These are phyloP conservation scores for Sinelater perroti DNA, from an alignment of 2,888 invertebrate species.

Conservation along the genomic window DNA sequence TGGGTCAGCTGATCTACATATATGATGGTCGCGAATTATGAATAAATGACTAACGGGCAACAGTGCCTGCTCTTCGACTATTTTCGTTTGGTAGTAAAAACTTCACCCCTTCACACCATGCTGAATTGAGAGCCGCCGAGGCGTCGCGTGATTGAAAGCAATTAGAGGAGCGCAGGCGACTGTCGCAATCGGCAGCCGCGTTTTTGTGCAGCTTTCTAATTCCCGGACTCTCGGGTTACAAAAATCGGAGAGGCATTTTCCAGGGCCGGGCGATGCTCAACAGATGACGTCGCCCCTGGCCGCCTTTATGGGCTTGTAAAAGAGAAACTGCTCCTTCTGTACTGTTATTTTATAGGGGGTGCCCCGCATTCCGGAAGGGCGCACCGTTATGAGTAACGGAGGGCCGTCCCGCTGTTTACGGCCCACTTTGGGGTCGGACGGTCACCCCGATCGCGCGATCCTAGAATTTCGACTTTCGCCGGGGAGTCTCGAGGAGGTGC, in stretches of 20 bases:
- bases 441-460: no score
- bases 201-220: constrained; percentile 3
- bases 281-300: constrained; percentile 24
- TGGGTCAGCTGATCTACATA: no score
- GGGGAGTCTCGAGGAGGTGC: neutral
- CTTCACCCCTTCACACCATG: no score
- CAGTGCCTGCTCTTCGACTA: no score
- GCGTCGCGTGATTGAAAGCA: no score
- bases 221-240: constrained; percentile 3
- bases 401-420: constrained; percentile 24
- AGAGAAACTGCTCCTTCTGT: constrained; percentile 28
- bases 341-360: constrained; percentile 30
- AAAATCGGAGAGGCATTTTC: neutral
- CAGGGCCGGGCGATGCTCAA: neutral
- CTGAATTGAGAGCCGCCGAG: no score
- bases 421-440: constrained; percentile 21
- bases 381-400: constrained; percentile 31
- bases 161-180: no score
- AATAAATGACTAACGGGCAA: no score
- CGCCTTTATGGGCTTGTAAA: constrained; percentile 23
- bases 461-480: constrained; percentile 7
- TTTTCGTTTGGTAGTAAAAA: no score
- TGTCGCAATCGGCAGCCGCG: no score
- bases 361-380: constrained; percentile 19
- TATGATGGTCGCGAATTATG: no score